Evolutionary conservation across 2,888 invertebrate species (phyloP).

Genomic region (Ametastegia equiseti): DNA sequence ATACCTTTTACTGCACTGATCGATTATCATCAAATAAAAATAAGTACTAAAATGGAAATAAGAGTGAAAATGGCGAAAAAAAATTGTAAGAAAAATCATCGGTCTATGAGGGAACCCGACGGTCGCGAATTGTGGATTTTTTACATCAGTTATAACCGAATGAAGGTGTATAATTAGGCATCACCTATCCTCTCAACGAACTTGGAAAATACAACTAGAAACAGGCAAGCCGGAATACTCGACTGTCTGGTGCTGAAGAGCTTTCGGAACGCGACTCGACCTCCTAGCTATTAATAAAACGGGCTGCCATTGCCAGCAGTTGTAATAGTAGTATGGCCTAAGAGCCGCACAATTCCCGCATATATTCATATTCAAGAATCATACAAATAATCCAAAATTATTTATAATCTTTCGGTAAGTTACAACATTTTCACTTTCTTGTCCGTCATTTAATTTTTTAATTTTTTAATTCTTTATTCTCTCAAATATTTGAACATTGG

Average conservation of each 20-base stretch:
- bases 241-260: slow-evolving; percentile 68
- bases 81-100: neutral
- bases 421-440: neutral
- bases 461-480: neutral
- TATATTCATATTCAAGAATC: neutral
- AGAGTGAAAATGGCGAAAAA: neutral
- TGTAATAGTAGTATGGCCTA: slow-evolving; percentile 44
- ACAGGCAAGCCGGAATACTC: slow-evolving; percentile 55
- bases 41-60: neutral
- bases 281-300: slow-evolving; percentile 75
- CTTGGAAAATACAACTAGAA: slow-evolving; percentile 39
- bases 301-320: slow-evolving; percentile 66
- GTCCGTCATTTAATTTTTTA: no score
- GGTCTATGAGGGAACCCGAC: neutral
- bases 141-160: neutral
- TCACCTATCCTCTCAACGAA: neutral
- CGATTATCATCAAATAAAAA: neutral
- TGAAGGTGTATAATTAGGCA: neutral
- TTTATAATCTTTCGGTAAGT: neutral
- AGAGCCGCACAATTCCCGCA: neutral
- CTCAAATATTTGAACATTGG: no score
- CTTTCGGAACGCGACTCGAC: slow-evolving; percentile 73
- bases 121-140: neutral
- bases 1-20: neutral
- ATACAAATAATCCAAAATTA: neutral